A percentile compares a stretch with the other conserved stretches of the same genome.
Evolutionary conservation across 2,797 vertebrate species (phyloP).

Genomic region (Urocyon cinereoargenteus): DNA sequence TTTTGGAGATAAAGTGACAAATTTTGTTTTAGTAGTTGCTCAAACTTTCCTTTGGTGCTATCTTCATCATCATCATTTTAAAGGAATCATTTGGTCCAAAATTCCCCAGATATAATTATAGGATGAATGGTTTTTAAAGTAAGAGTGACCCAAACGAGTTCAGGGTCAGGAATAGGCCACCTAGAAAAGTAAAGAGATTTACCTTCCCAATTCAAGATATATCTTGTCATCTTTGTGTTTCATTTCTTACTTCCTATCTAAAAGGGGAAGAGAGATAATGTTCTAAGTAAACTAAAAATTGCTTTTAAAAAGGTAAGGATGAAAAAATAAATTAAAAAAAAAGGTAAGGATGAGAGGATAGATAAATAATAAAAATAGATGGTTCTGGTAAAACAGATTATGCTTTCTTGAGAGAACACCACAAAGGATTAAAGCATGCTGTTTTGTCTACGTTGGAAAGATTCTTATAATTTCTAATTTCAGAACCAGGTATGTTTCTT

Average conservation of each 20-base stretch:
- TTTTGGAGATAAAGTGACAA: neutral
- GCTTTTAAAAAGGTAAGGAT: neutral
- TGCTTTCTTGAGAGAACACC: neutral
- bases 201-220: neutral
- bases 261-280: neutral
- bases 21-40: neutral
- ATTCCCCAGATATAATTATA: neutral
- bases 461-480: neutral
- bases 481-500: neutral
- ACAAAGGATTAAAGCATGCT: neutral
- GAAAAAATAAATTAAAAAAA: neutral
- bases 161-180: neutral
- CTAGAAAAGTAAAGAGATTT: neutral
- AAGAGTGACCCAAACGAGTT: neutral
- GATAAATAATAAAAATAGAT: neutral
- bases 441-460: neutral
- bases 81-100: neutral
- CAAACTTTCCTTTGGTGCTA: neutral
- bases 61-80: neutral
- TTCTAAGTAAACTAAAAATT: constrained; percentile 9
- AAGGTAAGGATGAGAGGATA: neutral
- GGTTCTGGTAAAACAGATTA: neutral
- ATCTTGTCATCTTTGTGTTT: neutral
- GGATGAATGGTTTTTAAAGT: neutral
- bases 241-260: neutral